Conservation (phyloP, 64 coral and sea anemone species). For the Actinia tenebrosa region DNA sequence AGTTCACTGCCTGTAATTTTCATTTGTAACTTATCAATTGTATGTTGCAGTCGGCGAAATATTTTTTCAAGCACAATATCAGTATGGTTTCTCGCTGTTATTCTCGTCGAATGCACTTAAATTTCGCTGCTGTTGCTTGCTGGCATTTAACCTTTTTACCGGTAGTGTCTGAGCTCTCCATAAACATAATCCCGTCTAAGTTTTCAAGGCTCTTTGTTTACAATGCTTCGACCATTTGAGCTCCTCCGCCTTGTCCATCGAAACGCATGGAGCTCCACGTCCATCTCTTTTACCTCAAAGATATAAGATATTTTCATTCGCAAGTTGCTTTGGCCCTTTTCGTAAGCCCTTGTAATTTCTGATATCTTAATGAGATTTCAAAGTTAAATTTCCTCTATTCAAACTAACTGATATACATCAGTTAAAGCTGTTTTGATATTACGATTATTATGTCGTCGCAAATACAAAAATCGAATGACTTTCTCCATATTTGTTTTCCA, state of each 20-base stretch:
- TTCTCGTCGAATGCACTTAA: not conserved
- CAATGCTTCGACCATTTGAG: not conserved
- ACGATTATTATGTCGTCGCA: not conserved
- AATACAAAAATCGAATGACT: not conserved
- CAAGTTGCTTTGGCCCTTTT: too few species aligned
- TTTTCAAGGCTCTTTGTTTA: conserved; percentile 6
- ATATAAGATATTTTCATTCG: too few species aligned
- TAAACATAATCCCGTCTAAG: not conserved
- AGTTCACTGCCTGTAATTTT: not conserved
- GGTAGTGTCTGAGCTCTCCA: not conserved
- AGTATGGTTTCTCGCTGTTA: not conserved
- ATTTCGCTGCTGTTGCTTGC: not conserved
- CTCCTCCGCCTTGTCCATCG: not conserved
- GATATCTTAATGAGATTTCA: not conserved
- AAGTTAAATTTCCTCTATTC: not conserved
- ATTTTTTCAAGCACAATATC: not conserved
- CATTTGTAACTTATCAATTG: not conserved
- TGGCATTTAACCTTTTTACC: not conserved
- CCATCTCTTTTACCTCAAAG: not conserved
- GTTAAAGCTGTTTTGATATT: not conserved
- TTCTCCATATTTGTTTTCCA: not conserved
- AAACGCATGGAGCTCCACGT: not conserved
- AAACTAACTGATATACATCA: conserved; percentile 1
- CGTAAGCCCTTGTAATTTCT: too few species aligned
- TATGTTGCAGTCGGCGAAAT: not conserved